phyloP scores from a whole-genome alignment of 2,888 invertebrate species.

The Drosophila robusta region DNA sequence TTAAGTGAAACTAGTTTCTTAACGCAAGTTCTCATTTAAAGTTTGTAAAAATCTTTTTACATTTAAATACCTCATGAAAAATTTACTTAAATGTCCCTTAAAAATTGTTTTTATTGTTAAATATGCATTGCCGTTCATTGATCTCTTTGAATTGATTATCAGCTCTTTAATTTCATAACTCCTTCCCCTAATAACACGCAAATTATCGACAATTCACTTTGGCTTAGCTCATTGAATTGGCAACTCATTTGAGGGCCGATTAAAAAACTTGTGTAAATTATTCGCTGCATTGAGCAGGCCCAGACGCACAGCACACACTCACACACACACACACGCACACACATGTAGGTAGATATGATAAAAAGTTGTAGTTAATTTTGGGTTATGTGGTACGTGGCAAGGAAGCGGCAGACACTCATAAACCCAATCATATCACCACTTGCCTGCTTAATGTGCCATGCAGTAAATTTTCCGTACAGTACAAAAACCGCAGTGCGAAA shows the following conservation, averaged over 20 bases:
- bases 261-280: conserved; percentile 54
- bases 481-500: conserved; percentile 67
- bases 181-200: background rate
- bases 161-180: background rate
- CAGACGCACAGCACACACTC: conserved; percentile 22
- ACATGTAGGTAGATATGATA: conserved; percentile 34
- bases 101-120: too few species aligned
- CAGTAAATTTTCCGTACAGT: conserved; percentile 69
- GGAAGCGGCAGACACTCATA: conserved; percentile 68
- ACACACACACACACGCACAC: conserved; percentile 1
- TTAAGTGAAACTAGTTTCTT: too few species aligned
- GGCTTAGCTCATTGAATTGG: conserved; percentile 72
- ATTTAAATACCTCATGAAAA: too few species aligned
- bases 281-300: conserved; percentile 62
- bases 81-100: too few species aligned
- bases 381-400: conserved; percentile 47
- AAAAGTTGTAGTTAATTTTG: conserved; percentile 72
- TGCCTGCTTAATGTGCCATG: conserved; percentile 79
- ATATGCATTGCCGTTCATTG: too few species aligned
- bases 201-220: conserved; percentile 63
- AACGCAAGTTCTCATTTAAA: too few species aligned
- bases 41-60: too few species aligned
- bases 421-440: conserved; percentile 79
- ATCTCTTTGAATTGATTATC: background rate
- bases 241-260: conserved; percentile 57